A percentile compares a stretch with the other conserved stretches of the same genome.
These are phyloP conservation scores for Acheta domesticus DNA, from an alignment of 2,888 invertebrate genomes.

Conservation along the genomic window DNA sequence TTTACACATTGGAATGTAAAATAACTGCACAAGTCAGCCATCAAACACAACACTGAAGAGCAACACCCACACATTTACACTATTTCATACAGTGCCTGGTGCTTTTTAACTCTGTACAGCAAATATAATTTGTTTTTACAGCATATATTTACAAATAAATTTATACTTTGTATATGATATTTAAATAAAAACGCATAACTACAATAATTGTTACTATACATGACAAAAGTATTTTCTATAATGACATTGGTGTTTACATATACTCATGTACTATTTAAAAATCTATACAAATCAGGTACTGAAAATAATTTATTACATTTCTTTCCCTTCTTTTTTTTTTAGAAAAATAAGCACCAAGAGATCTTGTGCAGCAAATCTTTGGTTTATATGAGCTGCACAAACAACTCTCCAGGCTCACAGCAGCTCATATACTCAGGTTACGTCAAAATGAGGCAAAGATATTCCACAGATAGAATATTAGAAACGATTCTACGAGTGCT, in stretches of 20 bases:
- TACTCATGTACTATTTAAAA: neutral
- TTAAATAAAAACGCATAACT: slow-evolving; percentile 29
- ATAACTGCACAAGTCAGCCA: slow-evolving; percentile 25
- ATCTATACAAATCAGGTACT: slow-evolving; percentile 35
- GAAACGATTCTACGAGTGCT: neutral
- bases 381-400: slow-evolving; percentile 28
- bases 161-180: slow-evolving; percentile 21
- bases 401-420: slow-evolving; percentile 18
- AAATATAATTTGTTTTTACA: slow-evolving; percentile 22
- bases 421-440: slow-evolving; percentile 5
- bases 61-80: slow-evolving; percentile 28
- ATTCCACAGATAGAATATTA: neutral
- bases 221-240: slow-evolving; percentile 12
- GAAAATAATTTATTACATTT: slow-evolving; percentile 27
- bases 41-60: slow-evolving; percentile 27
- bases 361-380: slow-evolving; percentile 28
- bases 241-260: slow-evolving; percentile 18
- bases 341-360: slow-evolving; percentile 34
- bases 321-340: slow-evolving; percentile 28
- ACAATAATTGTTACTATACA: slow-evolving; percentile 20
- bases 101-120: slow-evolving; percentile 22
- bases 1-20: slow-evolving; percentile 30
- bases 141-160: slow-evolving; percentile 27
- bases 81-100: slow-evolving; percentile 25
- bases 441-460: neutral